Evolutionary conservation across 2,113 vertebrate genomes (phyloP), one percentile per base, ranked within the genome.

Genomic region (Rhombomys opimus): DNA sequence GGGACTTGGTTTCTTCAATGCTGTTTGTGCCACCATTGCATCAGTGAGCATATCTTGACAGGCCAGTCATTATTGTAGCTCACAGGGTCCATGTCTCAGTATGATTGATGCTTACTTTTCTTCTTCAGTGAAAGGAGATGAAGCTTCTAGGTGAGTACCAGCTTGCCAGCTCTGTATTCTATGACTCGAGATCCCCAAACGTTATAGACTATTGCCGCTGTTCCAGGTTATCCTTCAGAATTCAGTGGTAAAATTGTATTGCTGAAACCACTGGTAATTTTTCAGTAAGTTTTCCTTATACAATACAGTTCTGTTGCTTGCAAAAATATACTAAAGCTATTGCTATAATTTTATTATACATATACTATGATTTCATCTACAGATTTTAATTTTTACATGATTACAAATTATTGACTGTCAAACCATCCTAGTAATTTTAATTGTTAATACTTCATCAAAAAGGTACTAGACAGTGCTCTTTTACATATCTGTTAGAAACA

Each of bases 351-450:
- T 89, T 59, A 81, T 67, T 82, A 10, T 41, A 61, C 9, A 41
- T 54, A 65, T 65, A 91, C 32, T 86, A 68, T 68, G 30, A 95
- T 87, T 93, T 59, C 73, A 5, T 20, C 50, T 96, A 78, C 50
- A 91, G 78, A 85, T 92, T 95, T 90, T 68, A 92, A 94, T 82
- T 32, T 92, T 89, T 68, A 87, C 2, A 32, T 73, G 54, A 77
- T 93, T 86, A 91, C 81, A 95, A 90, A 77, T 87, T 70, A 90
- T n/a, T 25, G 3, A 63, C 67, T 94, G 70, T 38, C 67, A 93
- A 92, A 61, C n/a, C 7, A 73, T 57, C 22, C 27, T 90, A 32
- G 90, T 80, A 70, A 90, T 93, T 95, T 92, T 92, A 14, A 93
- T 70, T 65, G 78, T 65, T 76, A 86, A 73, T 81, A 61, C 32